A percentile compares a stretch with the other conserved stretches of the same genome.
Conservation (phyloP, 2,888 invertebrate genomes). For the Caenorhabditis sp. region DNA sequence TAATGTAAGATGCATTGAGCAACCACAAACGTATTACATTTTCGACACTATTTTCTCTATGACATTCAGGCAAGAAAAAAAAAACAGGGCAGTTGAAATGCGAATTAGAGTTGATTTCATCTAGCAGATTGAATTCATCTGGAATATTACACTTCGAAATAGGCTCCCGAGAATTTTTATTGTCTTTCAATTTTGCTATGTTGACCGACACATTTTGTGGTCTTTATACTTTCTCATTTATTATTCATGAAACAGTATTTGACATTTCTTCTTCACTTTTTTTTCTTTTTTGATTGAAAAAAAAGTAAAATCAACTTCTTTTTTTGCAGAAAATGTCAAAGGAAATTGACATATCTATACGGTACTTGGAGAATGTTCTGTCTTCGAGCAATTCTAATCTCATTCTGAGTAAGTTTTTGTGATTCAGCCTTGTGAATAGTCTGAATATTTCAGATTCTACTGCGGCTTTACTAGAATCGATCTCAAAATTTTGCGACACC, state of each 20-base stretch:
- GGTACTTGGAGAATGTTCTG: constrained; percentile 43
- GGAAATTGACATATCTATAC: constrained; percentile 45
- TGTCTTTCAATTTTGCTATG: neutral
- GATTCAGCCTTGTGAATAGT: neutral
- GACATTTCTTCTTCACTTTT: neutral
- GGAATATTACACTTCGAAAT: constrained; percentile 1
- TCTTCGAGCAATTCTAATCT: constrained; percentile 35
- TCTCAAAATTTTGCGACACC: constrained; percentile 41
- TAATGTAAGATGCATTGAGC: neutral
- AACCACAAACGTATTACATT: neutral
- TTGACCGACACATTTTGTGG: neutral
- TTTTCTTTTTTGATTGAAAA: neutral
- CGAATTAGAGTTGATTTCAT: neutral
- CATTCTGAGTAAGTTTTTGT: constrained; percentile 31
- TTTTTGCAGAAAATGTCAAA: constrained; percentile 29
- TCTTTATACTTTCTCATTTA: constrained; percentile 1
- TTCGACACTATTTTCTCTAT: neutral
- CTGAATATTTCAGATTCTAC: constrained; percentile 35
- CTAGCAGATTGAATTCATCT: neutral
- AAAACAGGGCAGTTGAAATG: neutral
- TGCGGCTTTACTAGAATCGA: constrained; percentile 43
- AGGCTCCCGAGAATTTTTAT: neutral
- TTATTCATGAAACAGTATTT: constrained; percentile 5
- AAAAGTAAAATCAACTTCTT: neutral
- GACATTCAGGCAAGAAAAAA: neutral